Percentiles rank a stretch among this genome's conserved stretches.
Evolutionary conservation across 2,888 invertebrate species (phyloP).

Genomic region (Hanleya hanleyi): DNA sequence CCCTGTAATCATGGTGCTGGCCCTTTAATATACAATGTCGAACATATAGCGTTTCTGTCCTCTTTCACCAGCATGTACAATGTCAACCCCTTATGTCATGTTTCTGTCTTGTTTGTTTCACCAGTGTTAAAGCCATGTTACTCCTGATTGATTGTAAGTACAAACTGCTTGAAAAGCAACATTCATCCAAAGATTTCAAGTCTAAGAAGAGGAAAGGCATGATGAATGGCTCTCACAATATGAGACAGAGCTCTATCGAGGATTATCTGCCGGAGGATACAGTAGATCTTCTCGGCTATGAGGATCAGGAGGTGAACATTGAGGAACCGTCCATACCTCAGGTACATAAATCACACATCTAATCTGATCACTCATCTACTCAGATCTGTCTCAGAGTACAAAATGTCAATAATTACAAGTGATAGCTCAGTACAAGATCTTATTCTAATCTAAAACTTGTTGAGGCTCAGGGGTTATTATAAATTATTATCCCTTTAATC

Average conservation of each 20-base stretch:
- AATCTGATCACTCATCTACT: not conserved
- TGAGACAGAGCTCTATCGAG: not conserved
- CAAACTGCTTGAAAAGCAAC: constrained; percentile 59
- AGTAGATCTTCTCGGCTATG: not conserved
- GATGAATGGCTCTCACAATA: not conserved
- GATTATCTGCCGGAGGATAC: not conserved
- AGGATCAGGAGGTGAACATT: not conserved
- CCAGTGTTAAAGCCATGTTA: constrained; percentile 74
- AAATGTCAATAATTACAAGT: no score
- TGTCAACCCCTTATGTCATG: not conserved
- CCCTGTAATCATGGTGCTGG: no score
- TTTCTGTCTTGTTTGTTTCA: constrained; percentile 18
- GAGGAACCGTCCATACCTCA: not conserved
- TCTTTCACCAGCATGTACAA: no score
- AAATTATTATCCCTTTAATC: no score
- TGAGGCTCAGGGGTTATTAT: no score
- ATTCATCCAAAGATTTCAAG: constrained; percentile 38
- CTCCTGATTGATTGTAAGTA: constrained; percentile 74
- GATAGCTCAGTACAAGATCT: no score
- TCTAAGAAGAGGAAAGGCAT: constrained; percentile 8
- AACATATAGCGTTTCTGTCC: no score
- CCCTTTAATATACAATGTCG: no score
- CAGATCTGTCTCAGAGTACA: no score
- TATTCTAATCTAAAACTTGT: not conserved
- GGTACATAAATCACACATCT: not conserved